A percentile compares a stretch with the other conserved stretches of the same genome.
Conservation (phyloP, 2,113 vertebrate genomes). For the Bubo scandiacus region DNA sequence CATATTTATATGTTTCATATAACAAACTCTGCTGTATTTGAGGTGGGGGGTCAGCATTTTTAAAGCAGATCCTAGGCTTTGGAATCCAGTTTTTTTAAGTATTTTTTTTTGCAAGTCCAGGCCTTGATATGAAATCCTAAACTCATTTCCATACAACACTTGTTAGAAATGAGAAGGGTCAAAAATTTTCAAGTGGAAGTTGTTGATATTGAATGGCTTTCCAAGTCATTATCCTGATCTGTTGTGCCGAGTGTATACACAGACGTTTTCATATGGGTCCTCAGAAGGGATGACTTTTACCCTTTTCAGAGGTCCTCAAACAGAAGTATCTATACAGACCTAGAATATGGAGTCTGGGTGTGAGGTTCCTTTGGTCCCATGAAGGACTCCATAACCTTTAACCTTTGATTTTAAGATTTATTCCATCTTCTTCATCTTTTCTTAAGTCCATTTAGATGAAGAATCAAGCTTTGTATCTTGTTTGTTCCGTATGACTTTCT, state of each 20-base stretch:
- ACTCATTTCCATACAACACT: neutral
- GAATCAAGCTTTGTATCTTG: neutral
- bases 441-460: neutral
- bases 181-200: neutral
- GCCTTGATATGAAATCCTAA: neutral
- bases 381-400: neutral
- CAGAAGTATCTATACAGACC: neutral
- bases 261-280: neutral
- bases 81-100: neutral
- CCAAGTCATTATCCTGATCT: neutral
- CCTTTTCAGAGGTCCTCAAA: neutral
- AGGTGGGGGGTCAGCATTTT: neutral
- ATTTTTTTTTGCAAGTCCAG: neutral
- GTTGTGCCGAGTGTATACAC: rapidly evolving
- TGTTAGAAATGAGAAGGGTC: neutral
- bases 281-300: neutral
- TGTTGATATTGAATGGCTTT: neutral
- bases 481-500: neutral
- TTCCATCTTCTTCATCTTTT: neutral
- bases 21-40: neutral
- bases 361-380: neutral
- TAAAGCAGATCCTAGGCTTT: neutral
- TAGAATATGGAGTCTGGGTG: neutral
- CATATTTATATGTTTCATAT: neutral
- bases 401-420: neutral